phyloP scores from a whole-genome alignment of 1,140 invertebrate genomes.

The Maniola jurtina region DNA sequence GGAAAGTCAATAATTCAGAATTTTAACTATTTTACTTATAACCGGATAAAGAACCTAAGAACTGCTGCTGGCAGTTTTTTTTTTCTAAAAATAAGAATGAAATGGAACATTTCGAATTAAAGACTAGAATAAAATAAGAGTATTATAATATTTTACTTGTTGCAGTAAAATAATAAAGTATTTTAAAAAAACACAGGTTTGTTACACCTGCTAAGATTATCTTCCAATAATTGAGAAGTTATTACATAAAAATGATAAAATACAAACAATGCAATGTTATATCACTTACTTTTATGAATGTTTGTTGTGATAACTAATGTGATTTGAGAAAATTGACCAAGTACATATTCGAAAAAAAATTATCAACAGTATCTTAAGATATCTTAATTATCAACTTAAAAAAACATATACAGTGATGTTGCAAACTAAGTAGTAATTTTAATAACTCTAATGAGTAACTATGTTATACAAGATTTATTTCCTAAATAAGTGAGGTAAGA shows the following conservation, averaged over 20 bases:
- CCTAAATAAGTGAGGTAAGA: constrained; percentile 16
- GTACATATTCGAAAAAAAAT: neutral
- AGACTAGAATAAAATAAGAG: constrained; percentile 27
- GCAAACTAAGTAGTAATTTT: constrained; percentile 13
- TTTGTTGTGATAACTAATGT: neutral
- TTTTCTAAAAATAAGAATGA: no score
- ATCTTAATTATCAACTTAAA: constrained; percentile 10
- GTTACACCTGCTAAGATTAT: neutral
- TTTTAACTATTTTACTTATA: no score
- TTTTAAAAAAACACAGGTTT: no score
- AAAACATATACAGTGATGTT: constrained; percentile 21
- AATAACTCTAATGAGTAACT: constrained; percentile 27
- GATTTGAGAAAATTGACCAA: no score
- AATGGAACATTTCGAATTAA: neutral
- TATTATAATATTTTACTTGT: constrained; percentile 8
- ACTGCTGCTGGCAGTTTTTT: no score
- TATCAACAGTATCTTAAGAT: constrained; percentile 4
- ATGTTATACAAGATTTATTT: constrained; percentile 2
- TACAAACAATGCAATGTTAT: neutral
- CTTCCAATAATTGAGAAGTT: no score
- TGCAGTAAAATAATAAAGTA: neutral
- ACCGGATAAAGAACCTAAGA: no score
- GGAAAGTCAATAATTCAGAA: no score
- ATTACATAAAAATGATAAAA: neutral
- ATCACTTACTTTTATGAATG: neutral